Conservation (phyloP, 2,113 vertebrate genomes). For the Ceratotherium simum region DNA sequence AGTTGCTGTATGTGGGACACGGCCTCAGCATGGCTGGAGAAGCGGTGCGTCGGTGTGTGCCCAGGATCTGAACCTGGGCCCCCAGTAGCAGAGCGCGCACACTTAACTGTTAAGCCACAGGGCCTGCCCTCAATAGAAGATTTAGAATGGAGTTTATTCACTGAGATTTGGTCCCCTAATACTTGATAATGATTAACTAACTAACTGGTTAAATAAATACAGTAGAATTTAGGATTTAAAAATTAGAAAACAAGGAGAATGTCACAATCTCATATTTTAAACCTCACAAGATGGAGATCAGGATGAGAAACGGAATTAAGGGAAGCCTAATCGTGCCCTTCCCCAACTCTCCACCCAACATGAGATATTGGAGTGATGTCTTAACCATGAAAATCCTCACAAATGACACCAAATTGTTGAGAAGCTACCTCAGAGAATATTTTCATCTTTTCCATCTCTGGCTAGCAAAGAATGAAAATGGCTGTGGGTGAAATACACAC, state of each 20-base stretch:
- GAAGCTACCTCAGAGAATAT: background rate
- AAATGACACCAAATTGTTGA: background rate
- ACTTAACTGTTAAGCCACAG: no score
- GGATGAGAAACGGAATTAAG: background rate
- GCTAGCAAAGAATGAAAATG: background rate
- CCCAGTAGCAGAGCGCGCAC: no score
- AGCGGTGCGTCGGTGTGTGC: no score
- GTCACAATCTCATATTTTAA: background rate
- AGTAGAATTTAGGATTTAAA: background rate
- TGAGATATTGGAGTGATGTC: no score
- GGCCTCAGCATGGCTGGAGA: no score
- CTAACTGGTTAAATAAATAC: background rate
- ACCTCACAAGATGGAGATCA: background rate
- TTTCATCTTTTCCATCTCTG: background rate
- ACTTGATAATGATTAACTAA: background rate
- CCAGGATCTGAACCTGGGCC: no score
- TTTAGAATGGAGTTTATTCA: background rate
- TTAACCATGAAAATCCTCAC: background rate
- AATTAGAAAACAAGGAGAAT: background rate
- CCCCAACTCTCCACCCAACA: background rate
- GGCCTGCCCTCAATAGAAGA: background rate
- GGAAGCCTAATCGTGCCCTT: background rate
- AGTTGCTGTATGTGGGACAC: no score
- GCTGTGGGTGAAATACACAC: no score
- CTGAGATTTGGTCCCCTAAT: background rate